phyloP scores from a whole-genome alignment of 2,797 vertebrate species.

The Iguana delicatissima region DNA sequence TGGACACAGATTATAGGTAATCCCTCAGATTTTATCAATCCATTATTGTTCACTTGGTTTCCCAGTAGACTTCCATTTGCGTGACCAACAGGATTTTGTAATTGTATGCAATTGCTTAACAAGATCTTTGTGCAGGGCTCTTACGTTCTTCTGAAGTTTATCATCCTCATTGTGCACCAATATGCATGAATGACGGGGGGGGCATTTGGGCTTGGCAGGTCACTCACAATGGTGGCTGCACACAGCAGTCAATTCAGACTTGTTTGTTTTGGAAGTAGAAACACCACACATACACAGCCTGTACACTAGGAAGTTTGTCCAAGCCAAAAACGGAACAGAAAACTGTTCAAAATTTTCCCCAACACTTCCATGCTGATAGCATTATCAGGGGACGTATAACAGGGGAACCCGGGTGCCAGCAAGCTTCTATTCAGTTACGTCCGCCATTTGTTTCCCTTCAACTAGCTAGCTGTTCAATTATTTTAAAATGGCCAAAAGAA shows the following conservation, averaged over 20 bases:
- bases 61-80: neutral
- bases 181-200: too few species aligned
- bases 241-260: neutral
- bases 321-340: constrained; percentile 33
- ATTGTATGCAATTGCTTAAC: neutral
- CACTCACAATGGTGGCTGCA: neutral
- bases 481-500: neutral
- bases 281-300: rapidly evolving
- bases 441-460: constrained; percentile 39
- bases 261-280: constrained; percentile 18
- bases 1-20: neutral
- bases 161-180: neutral
- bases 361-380: constrained; percentile 29
- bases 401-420: neutral
- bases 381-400: neutral
- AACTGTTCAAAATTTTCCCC: constrained; percentile 40
- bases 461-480: neutral
- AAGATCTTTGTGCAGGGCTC: neutral
- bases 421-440: neutral
- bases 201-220: neutral
- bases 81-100: neutral
- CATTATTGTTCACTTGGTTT: neutral
- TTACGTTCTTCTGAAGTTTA: neutral
- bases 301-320: constrained; percentile 46
- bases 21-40: neutral